Evolutionary conservation across 2,797 vertebrate species (phyloP).

Genomic region (Melanotaenia boesemani): DNA sequence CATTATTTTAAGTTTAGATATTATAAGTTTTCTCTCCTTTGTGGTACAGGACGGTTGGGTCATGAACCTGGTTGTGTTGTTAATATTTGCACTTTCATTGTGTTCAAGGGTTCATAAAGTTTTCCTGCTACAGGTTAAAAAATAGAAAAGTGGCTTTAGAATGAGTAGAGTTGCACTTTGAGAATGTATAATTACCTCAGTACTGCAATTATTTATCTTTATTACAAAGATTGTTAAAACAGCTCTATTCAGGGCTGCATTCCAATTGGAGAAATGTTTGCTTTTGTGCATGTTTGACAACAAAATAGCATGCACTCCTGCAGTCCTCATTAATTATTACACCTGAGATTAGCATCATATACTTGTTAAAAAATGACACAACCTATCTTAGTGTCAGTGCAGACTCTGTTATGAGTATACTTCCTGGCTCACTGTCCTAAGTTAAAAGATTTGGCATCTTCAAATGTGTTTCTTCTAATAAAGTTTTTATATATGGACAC

Average conservation of each 20-base stretch:
- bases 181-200: conserved; percentile 3
- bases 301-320: neutral
- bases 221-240: neutral
- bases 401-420: conserved; percentile 20
- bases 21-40: neutral
- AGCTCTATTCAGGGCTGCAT: neutral
- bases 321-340: too few relatives aligned
- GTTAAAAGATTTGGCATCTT: conserved; percentile 52
- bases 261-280: neutral
- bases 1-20: conserved; percentile 2
- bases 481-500: conserved; percentile 65
- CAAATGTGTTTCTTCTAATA: conserved; percentile 58
- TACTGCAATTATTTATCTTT: neutral
- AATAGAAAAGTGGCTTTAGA: conserved; percentile 59
- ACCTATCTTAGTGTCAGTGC: neutral
- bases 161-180: conserved; percentile 27
- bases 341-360: neutral
- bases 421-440: conserved; percentile 72
- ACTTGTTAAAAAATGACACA: neutral
- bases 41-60: conserved; percentile 6
- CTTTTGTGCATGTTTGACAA: neutral
- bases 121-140: conserved; percentile 36
- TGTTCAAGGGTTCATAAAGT: conserved; percentile 37
- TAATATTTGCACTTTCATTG: conserved; percentile 18
- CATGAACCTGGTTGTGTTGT: conserved; percentile 19